Base-by-base conservation (phyloP, 1,140 invertebrate species). In the Penaeus chinensis region DNA sequence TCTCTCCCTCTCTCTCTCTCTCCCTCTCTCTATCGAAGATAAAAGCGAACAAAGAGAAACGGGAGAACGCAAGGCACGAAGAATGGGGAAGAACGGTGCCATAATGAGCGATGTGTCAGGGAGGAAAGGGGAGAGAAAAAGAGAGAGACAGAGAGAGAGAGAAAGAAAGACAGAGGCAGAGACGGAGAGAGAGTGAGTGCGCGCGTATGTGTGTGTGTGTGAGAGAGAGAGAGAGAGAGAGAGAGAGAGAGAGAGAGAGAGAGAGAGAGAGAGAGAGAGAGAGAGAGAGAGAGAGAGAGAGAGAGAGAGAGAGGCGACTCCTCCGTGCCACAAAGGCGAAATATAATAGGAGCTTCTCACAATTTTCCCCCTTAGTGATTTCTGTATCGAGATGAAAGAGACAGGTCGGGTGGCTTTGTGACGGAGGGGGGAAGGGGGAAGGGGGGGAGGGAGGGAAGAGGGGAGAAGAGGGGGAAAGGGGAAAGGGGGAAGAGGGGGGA, bases 201-300 rank as follows among this genome's bases (percentile, higher is more conserved):
- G 47, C 0, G 47, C 0, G 47, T 10, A 27, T 20, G 62, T 16
- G 42, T 63, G 24, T 16, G 62, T 63, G 80, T 16, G 24, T 16
- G 62, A 63, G 42, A 60, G 47, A 47, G 47, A 47, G 47, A 47
- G 47, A 47, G 47, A 47, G 47, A 47, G 47, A 47, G 2, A 47
- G 47, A 47, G 11, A 47, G 61, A 24, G 62, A 42, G 24, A 27
- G 63, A 19, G 27, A 24, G 60, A 24, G 54, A 32, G 20, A 27
- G 27, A 24, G 60, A 32, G 80, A 82, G 80, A 65, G 80, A 82
- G 76, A 78, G 76, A 78, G 76, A 78, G 42, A 60, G 80, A 65
- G 80, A 82, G 79, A 81, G 79, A 81, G 69, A 74, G 69, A 74
- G 69, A 74, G n/a, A 27, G 24, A 2, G 69, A n/a, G 69, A 27